Conservation (phyloP, 2,113 vertebrate species). For the Fregata magnificens region DNA sequence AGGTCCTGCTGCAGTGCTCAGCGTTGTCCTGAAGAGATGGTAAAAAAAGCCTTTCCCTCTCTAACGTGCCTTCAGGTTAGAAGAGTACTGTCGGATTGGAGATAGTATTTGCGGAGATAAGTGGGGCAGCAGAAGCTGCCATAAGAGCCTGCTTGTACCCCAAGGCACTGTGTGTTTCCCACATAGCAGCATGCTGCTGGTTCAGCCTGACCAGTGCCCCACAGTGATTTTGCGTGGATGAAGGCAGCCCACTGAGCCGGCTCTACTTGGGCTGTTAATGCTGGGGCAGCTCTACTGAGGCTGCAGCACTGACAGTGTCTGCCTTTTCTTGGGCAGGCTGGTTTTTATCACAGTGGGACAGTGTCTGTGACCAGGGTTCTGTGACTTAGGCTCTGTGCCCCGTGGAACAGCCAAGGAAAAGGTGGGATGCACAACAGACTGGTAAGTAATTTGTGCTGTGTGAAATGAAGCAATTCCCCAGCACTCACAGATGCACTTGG, state of each 20-base stretch:
- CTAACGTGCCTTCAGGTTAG: not conserved
- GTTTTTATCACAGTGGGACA: not conserved
- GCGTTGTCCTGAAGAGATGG: not conserved
- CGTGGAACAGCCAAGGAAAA: not conserved
- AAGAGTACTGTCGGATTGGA: not conserved
- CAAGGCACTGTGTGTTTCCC: not conserved
- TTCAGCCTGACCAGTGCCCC: not conserved
- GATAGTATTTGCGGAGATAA: not conserved
- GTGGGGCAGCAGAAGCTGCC: not conserved
- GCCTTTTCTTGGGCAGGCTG: accelerated
- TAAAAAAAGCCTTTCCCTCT: not conserved
- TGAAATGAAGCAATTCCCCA: not conserved
- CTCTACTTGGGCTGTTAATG: not conserved
- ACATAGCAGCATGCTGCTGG: accelerated
- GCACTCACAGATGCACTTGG: not conserved
- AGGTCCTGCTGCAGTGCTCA: not conserved
- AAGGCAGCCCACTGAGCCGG: not conserved
- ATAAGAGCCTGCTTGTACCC: not conserved
- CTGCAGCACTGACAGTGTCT: not conserved
- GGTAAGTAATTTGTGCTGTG: not conserved
- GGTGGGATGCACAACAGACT: accelerated
- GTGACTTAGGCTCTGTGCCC: accelerated
- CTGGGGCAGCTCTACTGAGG: not conserved
- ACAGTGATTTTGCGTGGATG: not conserved
- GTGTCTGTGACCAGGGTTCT: no score